Conservation (phyloP, 2,888 invertebrate species). For the Dicycla oo region DNA sequence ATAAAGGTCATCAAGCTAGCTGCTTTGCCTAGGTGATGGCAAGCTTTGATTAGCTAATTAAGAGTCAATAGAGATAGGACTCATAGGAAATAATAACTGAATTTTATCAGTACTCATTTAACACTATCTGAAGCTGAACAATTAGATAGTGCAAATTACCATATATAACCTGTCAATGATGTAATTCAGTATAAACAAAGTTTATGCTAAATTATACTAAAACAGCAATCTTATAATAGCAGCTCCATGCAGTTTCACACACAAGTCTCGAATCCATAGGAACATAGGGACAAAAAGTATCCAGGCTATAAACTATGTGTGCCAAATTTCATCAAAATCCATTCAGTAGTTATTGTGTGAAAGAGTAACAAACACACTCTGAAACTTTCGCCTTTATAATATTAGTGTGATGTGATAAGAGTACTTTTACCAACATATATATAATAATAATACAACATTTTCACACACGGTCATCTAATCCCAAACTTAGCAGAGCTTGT, state of each 20-base stretch:
- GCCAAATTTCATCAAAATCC: too few species aligned
- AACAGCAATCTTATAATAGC: background rate
- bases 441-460: too few species aligned
- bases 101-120: conserved; percentile 3
- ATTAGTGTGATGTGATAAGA: too few species aligned
- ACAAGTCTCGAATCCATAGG: too few species aligned
- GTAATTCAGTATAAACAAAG: background rate
- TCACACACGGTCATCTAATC: too few species aligned
- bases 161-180: background rate
- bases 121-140: conserved; percentile 3
- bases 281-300: too few species aligned
- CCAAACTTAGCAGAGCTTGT: too few species aligned
- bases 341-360: too few species aligned
- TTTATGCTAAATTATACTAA: background rate
- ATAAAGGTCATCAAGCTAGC: background rate
- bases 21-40: background rate
- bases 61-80: background rate
- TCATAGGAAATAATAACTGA: background rate
- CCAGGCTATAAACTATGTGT: too few species aligned
- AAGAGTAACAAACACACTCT: too few species aligned
- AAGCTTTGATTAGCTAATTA: background rate
- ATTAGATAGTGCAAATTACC: conserved; percentile 6
- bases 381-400: too few species aligned
- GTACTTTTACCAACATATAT: background rate
- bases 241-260: too few species aligned